These are phyloP conservation scores for Pinna nobilis DNA, from an alignment of 1,140 invertebrate species.

Conservation along the genomic window DNA sequence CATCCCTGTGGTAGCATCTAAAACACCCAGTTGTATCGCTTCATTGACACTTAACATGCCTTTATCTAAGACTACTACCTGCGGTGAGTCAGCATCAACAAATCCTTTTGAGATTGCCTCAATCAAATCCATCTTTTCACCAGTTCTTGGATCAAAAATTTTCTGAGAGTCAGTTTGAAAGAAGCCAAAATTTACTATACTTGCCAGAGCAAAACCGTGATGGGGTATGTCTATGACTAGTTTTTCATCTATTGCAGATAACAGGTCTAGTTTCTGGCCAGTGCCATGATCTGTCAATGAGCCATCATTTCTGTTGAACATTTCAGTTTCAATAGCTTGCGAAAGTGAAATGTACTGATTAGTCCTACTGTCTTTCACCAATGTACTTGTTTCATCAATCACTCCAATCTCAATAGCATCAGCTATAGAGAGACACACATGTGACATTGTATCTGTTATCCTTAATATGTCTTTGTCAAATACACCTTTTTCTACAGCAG, in stretches of 20 bases:
- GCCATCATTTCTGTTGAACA: conserved; percentile 77
- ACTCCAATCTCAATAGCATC: conserved; percentile 86
- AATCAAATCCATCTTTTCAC: conserved; percentile 48
- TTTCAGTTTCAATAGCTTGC: conserved; percentile 84
- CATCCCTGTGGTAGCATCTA: conserved; percentile 30
- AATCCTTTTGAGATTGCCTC: conserved; percentile 82
- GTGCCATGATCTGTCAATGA: conserved; percentile 50
- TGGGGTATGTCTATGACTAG: conserved; percentile 81
- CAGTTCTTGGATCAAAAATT: conserved; percentile 56
- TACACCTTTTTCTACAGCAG: conserved; percentile 59
- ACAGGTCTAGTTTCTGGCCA: conserved; percentile 48
- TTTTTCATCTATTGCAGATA: conserved; percentile 77
- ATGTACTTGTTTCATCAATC: conserved; percentile 86
- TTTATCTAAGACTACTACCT: conserved; percentile 82
- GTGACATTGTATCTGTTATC: conserved; percentile 37
- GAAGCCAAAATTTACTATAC: conserved; percentile 85
- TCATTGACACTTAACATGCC: conserved; percentile 54
- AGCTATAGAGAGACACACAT: conserved; percentile 76
- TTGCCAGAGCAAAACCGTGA: conserved; percentile 83
- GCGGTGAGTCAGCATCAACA: conserved; percentile 87
- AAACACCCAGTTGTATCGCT: conserved; percentile 38
- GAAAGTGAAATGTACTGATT: conserved; percentile 83
- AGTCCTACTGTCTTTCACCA: conserved; percentile 84
- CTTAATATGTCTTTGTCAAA: conserved; percentile 37
- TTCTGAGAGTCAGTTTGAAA: conserved; percentile 55